phyloP scores from a whole-genome alignment of 2,888 invertebrate genomes.

The Limnephilus marmoratus region DNA sequence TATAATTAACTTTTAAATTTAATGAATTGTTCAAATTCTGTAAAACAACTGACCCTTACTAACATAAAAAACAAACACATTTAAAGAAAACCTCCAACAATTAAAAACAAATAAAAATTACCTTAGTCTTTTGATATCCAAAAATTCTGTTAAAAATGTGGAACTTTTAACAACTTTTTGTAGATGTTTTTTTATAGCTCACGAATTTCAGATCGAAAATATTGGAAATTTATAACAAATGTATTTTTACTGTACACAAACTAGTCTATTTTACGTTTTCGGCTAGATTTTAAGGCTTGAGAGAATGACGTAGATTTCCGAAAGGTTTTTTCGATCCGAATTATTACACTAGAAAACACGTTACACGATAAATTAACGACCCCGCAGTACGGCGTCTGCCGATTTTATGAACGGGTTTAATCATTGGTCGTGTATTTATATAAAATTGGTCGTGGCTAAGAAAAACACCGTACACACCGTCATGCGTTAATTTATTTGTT shows the following conservation, averaged over 20 bases:
- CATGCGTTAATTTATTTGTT: neutral
- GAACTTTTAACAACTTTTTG: neutral
- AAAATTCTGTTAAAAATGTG: too few species aligned
- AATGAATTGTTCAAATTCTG: too few species aligned
- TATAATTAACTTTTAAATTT: too few species aligned
- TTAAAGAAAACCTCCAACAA: too few species aligned
- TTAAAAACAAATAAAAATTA: neutral
- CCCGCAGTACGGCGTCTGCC: conserved; percentile 1
- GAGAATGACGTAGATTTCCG: neutral
- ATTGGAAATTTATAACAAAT: neutral
- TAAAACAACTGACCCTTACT: too few species aligned
- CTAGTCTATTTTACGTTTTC: neutral
- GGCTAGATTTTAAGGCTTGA: neutral
- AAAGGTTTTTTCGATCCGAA: neutral
- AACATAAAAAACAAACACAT: too few species aligned
- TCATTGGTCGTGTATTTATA: conserved; percentile 25
- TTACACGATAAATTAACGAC: neutral
- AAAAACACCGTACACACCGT: conserved; percentile 3
- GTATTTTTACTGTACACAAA: neutral
- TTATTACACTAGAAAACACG: neutral
- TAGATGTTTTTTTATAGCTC: neutral
- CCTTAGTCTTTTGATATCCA: neutral
- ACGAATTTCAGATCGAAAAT: too few species aligned
- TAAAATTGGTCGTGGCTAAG: neutral
- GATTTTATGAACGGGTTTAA: conserved; percentile 40